A percentile compares a stretch with the other conserved stretches of the same genome.
Evolutionary conservation across 2,113 vertebrate genomes (phyloP).

Genomic region (Callorhinus ursinus): DNA sequence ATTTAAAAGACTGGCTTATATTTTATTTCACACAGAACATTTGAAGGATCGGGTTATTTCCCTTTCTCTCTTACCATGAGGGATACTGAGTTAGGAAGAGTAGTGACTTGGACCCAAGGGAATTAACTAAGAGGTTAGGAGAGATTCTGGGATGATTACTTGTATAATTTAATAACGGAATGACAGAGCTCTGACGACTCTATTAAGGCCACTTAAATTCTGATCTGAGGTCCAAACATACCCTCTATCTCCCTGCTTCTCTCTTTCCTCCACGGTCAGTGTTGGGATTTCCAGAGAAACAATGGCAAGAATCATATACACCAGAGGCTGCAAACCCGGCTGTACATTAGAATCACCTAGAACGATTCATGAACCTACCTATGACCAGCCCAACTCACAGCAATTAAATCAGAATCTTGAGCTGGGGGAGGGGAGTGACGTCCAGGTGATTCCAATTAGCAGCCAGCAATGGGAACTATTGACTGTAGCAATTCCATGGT

Average conservation of each 20-base stretch:
- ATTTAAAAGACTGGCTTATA: neutral
- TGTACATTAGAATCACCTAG: neutral
- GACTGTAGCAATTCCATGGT: neutral
- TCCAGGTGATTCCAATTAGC: neutral
- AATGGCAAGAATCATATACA: neutral
- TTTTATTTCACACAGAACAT: neutral
- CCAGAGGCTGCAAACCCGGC: neutral
- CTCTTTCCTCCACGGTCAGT: neutral
- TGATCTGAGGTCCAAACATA: neutral
- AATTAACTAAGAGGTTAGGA: neutral
- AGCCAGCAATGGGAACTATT: neutral
- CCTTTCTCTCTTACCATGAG: neutral
- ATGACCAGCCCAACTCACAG: neutral
- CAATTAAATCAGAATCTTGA: neutral
- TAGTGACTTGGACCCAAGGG: neutral
- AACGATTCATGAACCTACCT: neutral
- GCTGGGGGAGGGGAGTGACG: neutral
- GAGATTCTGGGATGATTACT: neutral
- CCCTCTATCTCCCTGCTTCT: neutral
- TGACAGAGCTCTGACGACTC: neutral
- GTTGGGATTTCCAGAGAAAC: neutral
- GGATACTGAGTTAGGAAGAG: neutral
- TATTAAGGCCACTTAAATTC: neutral
- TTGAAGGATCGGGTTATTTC: neutral
- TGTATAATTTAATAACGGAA: neutral